Conservation (phyloP, 1,140 invertebrate genomes). For the Neuroterus valhalla region DNA sequence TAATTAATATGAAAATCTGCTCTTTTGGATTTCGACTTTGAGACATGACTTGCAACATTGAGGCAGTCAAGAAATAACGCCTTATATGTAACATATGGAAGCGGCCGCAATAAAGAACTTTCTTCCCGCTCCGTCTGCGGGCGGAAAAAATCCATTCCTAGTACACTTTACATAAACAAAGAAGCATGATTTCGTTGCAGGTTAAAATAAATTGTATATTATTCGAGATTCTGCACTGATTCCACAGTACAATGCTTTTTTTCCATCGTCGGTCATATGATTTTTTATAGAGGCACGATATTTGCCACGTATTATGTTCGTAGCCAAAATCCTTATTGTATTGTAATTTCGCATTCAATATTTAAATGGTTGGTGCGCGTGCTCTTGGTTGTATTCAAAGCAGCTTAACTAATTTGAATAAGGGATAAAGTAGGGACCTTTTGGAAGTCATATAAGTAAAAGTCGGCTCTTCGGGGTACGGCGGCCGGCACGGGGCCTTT, state of each 20-base stretch:
- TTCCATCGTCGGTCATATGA: not conserved
- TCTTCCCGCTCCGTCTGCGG: too few species aligned
- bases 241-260: not conserved
- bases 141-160: too few species aligned
- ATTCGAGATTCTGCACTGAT: not conserved
- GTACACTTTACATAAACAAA: too few species aligned
- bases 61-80: too few species aligned
- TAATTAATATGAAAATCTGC: too few species aligned
- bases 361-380: conserved; percentile 53
- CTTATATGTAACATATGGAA: too few species aligned
- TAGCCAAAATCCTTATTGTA: conserved; percentile 57
- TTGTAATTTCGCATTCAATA: conserved; percentile 55
- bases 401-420: conserved; percentile 57
- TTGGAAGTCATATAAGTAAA: conserved; percentile 48
- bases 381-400: conserved; percentile 57
- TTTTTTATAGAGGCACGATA: conserved; percentile 13
- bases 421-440: conserved; percentile 51
- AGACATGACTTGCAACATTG: too few species aligned
- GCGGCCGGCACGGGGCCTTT: conserved; percentile 24
- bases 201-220: too few species aligned
- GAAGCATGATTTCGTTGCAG: too few species aligned
- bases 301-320: conserved; percentile 2
- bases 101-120: too few species aligned
- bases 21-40: too few species aligned
- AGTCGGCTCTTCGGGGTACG: conserved; percentile 33